A percentile compares a stretch with the other conserved stretches of the same genome.
Conservation (phyloP, 2,797 vertebrate genomes). For the Pristis pectinata region DNA sequence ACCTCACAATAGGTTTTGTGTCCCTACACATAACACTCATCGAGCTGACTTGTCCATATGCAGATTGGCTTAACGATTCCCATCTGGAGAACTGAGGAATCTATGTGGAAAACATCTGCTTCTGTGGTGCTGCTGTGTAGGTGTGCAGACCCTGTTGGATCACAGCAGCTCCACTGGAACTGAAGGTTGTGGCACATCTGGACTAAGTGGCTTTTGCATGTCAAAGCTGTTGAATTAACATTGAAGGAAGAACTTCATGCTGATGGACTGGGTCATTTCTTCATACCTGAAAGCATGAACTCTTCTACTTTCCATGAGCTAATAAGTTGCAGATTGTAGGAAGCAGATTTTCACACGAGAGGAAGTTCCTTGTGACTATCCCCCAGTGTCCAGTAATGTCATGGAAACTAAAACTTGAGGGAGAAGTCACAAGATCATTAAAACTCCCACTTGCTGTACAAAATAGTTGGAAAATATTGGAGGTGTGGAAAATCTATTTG, state of each 20-base stretch:
- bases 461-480: background rate
- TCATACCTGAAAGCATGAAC: slow-evolving; percentile 1
- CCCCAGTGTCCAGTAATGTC: background rate
- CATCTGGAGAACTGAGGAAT: background rate
- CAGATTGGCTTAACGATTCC: background rate
- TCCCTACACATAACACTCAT: background rate
- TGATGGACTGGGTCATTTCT: background rate
- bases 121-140: background rate
- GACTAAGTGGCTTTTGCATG: background rate
- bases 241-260: background rate
- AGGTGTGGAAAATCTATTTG: background rate
- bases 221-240: slow-evolving; percentile 11
- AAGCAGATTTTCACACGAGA: background rate
- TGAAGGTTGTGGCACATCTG: background rate
- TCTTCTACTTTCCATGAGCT: background rate
- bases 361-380: too few relatives aligned
- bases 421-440: background rate
- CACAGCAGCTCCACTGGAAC: slow-evolving; percentile 8
- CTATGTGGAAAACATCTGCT: background rate
- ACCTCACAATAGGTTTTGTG: background rate
- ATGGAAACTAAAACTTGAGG: background rate
- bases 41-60: background rate
- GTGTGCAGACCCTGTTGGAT: background rate
- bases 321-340: slow-evolving; percentile 11
- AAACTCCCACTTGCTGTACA: background rate